Evolutionary conservation across 2,888 invertebrate genomes (phyloP), one percentile per base, ranked within the genome.

Genomic region (Leucophora obtusa): DNA sequence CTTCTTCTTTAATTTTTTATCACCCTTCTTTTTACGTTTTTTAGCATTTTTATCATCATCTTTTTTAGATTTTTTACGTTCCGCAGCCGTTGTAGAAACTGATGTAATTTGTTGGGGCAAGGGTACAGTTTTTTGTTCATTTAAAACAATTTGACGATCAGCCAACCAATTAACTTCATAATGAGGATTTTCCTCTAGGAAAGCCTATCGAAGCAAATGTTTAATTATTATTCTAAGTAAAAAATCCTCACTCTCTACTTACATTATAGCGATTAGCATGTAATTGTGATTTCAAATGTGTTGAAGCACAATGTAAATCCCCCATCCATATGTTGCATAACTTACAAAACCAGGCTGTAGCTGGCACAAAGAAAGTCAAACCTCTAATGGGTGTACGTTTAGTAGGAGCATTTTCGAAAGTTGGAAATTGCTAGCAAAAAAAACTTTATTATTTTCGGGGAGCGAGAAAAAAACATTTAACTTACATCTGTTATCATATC

Each of bases 331-430:
- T 92, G 87, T 95, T 94, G 87, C 97, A 97, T 82, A 97, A 92
- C 89, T 96, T 96, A 91, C 97, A 97, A 91, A 95, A 97, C 96
- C 96, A 97, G 35, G 96, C 95, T 7, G 95, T 95, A 0, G 96
- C 94, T 2, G 96, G 95, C 84, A 95, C 94, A 91, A 97, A 95
- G 92, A 96, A 96, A 88, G 96, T 96, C 80, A 96, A 91, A 47
- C 97, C 96, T 92, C 95, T 94, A 69, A 96, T 96, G 17, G 96
- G 96, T 8, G 95, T 94, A 83, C 96, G 92, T 91, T 96, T 96
- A 65, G 93, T 93, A 21, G 95, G 93, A 9, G 94, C 94, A 73
- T 93, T 93, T 14, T 95, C 93, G 87, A 92, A 92, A 86, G 92
- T 92, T 54, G 94, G 93, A 89, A 94, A 93, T 83, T 95, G 94